Evolutionary conservation across 2,888 invertebrate genomes (phyloP), one percentile per base, ranked within the genome.

Genomic region (Synergus laeviventris): DNA sequence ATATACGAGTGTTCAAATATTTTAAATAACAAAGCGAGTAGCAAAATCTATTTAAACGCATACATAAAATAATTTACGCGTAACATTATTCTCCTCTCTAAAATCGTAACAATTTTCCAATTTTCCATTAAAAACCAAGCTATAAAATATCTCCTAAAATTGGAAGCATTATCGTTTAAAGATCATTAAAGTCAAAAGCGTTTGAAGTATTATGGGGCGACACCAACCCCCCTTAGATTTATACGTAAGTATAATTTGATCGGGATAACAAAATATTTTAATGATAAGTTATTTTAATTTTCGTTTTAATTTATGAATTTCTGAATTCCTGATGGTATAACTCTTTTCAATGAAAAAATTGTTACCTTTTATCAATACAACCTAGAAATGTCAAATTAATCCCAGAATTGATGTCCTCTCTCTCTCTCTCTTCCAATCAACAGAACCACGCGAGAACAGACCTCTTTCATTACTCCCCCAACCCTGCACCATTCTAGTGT

Each of bases 391-490:
- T 18, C 49, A 60, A 60, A 60, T 36, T 24, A 31, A 36, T 60
- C 60, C 31, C 16, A 36, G 36, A 60, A 60, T 60, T n/a, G 36
- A 60, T 36, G 60, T 36, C 36, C 24, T 60, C 59, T 31, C 31
- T 60, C 60, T 60, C 59, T 60, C 31, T 60, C 24, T 49, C 21
- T 62, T 45, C 24, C 70, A 70, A 70, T 70, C 70, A 70, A 70
- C 62, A 36, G 62, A n/a, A 62, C n/a, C 38, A 62, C 62, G 38
- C 62, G 70, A 49, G 70, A 31, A 16, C 11, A 70, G 31, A 62
- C 38, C 62, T 38, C 49, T 45, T 70, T 49, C 66, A 70, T 70
- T 70, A 70, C 24, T 70, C 66, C 45, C 24, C 42, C 45, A 70
- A 31, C 45, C 24, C 45, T 24, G 42, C 45, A 14, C 8, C n/a